Evolutionary conservation across 2,797 vertebrate genomes (phyloP).

Genomic region (Oreonectes daqikongensis): DNA sequence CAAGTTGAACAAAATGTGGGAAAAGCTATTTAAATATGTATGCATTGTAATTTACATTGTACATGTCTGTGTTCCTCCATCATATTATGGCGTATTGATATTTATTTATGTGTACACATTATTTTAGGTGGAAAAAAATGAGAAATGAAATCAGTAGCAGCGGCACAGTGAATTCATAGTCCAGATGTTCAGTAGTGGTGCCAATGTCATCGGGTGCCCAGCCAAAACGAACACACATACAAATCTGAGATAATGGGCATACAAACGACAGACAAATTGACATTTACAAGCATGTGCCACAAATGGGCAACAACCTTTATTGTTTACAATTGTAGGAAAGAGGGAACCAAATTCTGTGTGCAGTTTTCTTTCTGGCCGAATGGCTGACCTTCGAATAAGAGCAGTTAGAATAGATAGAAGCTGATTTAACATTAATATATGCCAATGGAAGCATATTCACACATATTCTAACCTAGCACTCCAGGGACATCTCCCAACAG

Average conservation of each 20-base stretch:
- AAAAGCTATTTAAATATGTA: too few species aligned
- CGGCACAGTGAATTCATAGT: conserved; percentile 52
- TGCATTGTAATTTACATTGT: not conserved
- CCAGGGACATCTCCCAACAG: not conserved
- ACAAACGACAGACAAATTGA: conserved; percentile 72
- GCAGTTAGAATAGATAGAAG: not conserved
- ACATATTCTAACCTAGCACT: not conserved
- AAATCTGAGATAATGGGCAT: conserved; percentile 68
- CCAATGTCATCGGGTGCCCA: conserved; percentile 66
- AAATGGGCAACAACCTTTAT: conserved; percentile 57
- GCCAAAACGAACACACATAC: conserved; percentile 65
- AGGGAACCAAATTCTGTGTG: not conserved
- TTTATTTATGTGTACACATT: not conserved
- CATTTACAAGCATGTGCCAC: conserved; percentile 69
- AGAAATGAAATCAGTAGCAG: conserved; percentile 22
- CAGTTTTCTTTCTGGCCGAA: not conserved
- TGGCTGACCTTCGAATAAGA: not conserved
- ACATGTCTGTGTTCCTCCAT: not conserved
- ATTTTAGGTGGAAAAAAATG: conserved; percentile 7
- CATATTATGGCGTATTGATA: not conserved
- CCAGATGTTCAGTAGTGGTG: conserved; percentile 72
- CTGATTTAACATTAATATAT: not conserved
- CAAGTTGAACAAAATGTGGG: too few species aligned
- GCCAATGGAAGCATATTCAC: not conserved
- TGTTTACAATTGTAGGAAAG: conserved; percentile 22